Evolutionary conservation across 2,113 vertebrate genomes (phyloP), one percentile per base, ranked within the genome.

Genomic region (Crotalus viridis): DNA sequence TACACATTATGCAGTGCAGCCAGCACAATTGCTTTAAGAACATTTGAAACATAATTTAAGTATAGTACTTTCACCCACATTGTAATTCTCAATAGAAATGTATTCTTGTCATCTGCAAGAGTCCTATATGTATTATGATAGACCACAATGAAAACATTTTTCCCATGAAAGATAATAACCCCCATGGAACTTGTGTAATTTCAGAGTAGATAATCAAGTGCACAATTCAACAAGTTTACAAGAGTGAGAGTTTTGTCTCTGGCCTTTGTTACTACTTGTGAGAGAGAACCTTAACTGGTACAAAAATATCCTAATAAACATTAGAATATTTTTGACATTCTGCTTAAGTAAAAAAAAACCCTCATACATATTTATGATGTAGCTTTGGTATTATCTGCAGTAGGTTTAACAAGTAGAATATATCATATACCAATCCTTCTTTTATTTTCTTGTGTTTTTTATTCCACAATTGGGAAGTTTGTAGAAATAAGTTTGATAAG

Each of bases 191-290:
- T 97, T 93, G 92, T 92, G 96, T 97, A 93, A 96, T 96, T 97
- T 97, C 95, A 96, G 95, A 97, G 95, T 95, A 97, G 96, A 97
- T 97, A 97, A 94, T 93, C 95, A 97, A 97, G 95, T 96, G 95
- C 95, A 98, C 96, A 98, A 97, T 97, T 95, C 97, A 97, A 97
- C 95, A 97, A 93, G 91, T 97, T 97, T 97, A 97, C 95, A 97
- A 97, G 95, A 97, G 96, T 96, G 95, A 97, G 96, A 97, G 96
- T 95, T 93, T 96, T 95, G 95, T 95, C 96, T 93, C 96, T 97
- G 94, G 94, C 93, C 95, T 96, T 95, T 96, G 94, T 94, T 94
- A 93, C 92, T 96, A 93, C 88, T 97, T 95, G 94, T 95, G 95
- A 97, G 96, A 95, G 95, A 97, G 96, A 95, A 95, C 94, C 95